Evolutionary conservation across 2,113 vertebrate genomes (phyloP), one percentile per base, ranked within the genome.

Genomic region (Neotoma lepida): DNA sequence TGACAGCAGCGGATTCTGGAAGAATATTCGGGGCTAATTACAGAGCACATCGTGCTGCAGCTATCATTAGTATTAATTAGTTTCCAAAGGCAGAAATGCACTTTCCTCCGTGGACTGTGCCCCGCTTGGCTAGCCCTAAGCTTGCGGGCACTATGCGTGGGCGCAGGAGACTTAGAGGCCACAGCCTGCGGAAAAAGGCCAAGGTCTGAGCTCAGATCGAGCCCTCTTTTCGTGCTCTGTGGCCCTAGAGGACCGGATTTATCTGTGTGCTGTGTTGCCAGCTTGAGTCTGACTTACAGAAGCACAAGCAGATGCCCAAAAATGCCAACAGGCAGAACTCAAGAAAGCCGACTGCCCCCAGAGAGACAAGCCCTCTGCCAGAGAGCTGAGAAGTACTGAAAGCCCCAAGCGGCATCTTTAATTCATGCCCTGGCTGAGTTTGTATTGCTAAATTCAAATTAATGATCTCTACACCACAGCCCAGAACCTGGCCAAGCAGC

Each of bases 331-430:
- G 82, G 44, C 49, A 51, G 30, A 81, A n/a, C 51, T 54, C 66
- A 9, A 20, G 93, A 58, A 56, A 89, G 94, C 88, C 0, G 33
- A 56, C 2, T 30, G 76, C 49, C 90, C 56, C 92, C 15, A 0
- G 54, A 73, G 95, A 93, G 51, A 73, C 1, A 0, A 64, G 86
- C 66, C 92, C 70, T 92, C 54, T 22, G 51, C 91, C 49, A 26
- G 78, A 9, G 63, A 78, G 49, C 91, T 0, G 44, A 39, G 58
- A 3, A 5, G 81, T 0, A 22, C 95, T 33, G 89, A 88, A 89
- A 96, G 96, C 97, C 97, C 18, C 51, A 82, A 93, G 97, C 63
- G 74, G 97, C 86, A 46, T 92, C 78, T 97, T 90, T 92, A 97
- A 97, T 82, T 94, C 95, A 96, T 73, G 95, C 92, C 0, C 30